Evolutionary conservation across 2,797 vertebrate genomes (phyloP).

Genomic region (Falco cherrug): DNA sequence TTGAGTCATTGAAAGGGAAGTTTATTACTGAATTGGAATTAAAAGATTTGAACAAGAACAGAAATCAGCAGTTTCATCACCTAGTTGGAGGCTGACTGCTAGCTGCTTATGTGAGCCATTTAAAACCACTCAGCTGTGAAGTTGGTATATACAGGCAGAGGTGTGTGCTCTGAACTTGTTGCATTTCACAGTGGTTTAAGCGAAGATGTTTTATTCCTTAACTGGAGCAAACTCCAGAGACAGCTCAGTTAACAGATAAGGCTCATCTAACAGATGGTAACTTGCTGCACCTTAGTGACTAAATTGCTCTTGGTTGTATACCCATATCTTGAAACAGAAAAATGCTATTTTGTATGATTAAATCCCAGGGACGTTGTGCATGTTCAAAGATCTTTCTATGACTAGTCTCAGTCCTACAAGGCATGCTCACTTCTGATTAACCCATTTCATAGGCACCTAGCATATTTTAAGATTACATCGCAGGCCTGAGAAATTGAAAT

Average conservation of each 20-base stretch:
- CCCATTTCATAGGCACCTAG: neutral
- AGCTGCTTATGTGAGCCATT: neutral
- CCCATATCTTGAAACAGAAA: neutral
- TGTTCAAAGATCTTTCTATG: neutral
- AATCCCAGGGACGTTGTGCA: neutral
- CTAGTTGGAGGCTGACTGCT: neutral
- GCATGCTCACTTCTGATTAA: neutral
- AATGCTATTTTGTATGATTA: neutral
- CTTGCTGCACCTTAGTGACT: neutral
- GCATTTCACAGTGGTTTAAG: neutral
- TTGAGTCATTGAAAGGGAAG: slow-evolving; percentile 19
- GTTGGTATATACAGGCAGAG: neutral
- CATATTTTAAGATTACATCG: neutral
- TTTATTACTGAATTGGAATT: slow-evolving; percentile 32
- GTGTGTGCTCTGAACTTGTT: neutral
- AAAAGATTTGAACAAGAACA: slow-evolving; percentile 8
- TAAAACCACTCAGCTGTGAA: neutral
- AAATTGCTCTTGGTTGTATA: neutral
- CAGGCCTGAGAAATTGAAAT: neutral
- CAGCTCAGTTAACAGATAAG: neutral
- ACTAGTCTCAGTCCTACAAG: neutral
- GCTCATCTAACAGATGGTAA: neutral
- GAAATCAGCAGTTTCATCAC: rapidly evolving
- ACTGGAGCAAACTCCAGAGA: neutral
- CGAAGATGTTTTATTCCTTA: neutral